A percentile compares a stretch with the other conserved stretches of the same genome.
These are phyloP conservation scores for Alouatta palliata DNA, from an alignment of 2,113 vertebrate species.

Conservation along the genomic window DNA sequence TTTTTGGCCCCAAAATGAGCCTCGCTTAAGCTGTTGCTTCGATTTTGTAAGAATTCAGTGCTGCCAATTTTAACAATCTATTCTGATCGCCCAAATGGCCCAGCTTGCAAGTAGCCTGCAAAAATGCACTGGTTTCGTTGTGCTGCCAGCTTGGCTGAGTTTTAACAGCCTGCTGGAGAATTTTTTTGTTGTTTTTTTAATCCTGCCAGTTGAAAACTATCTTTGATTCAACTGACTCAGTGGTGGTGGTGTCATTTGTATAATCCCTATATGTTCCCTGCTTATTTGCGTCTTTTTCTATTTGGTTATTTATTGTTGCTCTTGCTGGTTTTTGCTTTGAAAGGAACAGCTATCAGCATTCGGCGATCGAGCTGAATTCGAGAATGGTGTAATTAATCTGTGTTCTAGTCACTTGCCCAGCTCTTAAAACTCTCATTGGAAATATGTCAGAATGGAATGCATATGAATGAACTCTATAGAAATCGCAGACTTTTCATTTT, in stretches of 20 bases:
- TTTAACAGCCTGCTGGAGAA: not conserved
- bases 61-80: constrained; percentile 30
- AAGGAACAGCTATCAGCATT: not conserved
- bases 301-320: not conserved
- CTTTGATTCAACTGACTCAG: not conserved
- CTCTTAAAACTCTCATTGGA: not conserved
- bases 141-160: not conserved
- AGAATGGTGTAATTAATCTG: not conserved
- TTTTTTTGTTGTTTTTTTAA: not conserved
- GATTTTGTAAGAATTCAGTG: not conserved
- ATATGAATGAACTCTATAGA: not conserved
- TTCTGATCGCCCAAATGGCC: not conserved
- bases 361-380: not conserved
- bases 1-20: not conserved
- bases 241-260: constrained; percentile 42
- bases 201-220: constrained; percentile 13
- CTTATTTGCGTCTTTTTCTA: not conserved
- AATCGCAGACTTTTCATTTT: not conserved
- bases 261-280: not conserved
- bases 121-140: not conserved
- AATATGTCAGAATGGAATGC: not conserved
- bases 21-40: not conserved
- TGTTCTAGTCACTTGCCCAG: not conserved
- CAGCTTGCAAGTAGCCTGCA: not conserved
- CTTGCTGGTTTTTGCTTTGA: constrained; percentile 30